Evolutionary conservation across 2,113 vertebrate genomes (phyloP).

Genomic region (Sialia sialis): DNA sequence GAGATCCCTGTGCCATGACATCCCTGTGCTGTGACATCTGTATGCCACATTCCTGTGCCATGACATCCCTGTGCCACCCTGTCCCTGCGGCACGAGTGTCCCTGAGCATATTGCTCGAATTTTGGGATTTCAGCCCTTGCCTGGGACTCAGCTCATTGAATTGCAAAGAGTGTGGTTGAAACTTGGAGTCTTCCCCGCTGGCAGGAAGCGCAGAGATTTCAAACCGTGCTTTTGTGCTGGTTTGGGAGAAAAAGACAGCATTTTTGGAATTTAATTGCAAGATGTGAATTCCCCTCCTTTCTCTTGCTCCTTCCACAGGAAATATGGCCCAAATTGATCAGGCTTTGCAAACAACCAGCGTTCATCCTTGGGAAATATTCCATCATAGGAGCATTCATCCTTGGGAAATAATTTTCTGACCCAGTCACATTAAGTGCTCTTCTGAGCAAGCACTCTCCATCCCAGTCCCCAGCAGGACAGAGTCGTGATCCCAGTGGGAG

Average conservation of each 20-base stretch:
- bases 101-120: rapidly evolving
- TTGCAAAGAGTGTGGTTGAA: constrained; percentile 17
- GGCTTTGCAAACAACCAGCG: not conserved
- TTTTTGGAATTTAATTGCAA: not conserved
- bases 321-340: not conserved
- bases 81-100: not conserved
- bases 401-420: not conserved
- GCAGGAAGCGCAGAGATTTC: constrained; percentile 25
- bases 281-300: constrained; percentile 9
- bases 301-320: not conserved
- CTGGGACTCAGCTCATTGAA: not conserved
- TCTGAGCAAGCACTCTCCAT: not conserved
- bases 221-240: constrained; percentile 10
- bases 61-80: rapidly evolving
- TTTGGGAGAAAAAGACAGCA: not conserved
- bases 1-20: rapidly evolving
- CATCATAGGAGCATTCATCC: not conserved
- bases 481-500: not conserved
- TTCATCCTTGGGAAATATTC: not conserved
- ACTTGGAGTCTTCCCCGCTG: constrained; percentile 20
- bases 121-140: not conserved
- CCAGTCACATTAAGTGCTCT: not conserved
- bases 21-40: rapidly evolving
- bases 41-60: not conserved
- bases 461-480: not conserved